Conservation (phyloP, 2,113 vertebrate genomes). For the Trogon melanurus region DNA sequence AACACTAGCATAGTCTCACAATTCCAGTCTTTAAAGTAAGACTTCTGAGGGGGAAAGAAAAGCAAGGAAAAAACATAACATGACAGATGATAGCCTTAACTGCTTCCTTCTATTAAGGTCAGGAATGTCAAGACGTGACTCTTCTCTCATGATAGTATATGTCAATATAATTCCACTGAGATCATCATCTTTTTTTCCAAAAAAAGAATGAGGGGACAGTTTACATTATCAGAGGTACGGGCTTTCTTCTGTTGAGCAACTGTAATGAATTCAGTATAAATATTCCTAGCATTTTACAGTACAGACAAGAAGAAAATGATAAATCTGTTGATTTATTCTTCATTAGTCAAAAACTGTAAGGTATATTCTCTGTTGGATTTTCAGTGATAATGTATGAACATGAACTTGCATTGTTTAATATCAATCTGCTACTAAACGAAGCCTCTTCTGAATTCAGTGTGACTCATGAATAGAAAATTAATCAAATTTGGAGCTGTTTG, state of each 20-base stretch:
- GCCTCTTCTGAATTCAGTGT: slow-evolving; percentile 9
- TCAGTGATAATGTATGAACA: background rate
- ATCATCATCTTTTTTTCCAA: background rate
- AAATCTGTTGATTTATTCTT: background rate
- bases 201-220: background rate
- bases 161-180: background rate
- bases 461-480: slow-evolving; percentile 46
- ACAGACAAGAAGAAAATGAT: background rate
- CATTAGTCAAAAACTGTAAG: background rate
- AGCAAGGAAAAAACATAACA: background rate
- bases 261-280: background rate
- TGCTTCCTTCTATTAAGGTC: background rate
- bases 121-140: background rate
- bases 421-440: slow-evolving; percentile 36
- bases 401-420: slow-evolving; percentile 25
- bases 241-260: background rate
- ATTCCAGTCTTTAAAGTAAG: background rate
- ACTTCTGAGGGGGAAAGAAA: background rate
- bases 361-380: background rate
- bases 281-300: background rate
- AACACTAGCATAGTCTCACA: background rate
- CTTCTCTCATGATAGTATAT: background rate
- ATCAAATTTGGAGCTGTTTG: slow-evolving; percentile 34
- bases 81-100: background rate
- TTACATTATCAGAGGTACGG: background rate